Percentiles rank a stretch among this genome's conserved stretches.
phyloP scores from a whole-genome alignment of 2,797 vertebrate genomes.

The Kryptolebias ocellatus region DNA sequence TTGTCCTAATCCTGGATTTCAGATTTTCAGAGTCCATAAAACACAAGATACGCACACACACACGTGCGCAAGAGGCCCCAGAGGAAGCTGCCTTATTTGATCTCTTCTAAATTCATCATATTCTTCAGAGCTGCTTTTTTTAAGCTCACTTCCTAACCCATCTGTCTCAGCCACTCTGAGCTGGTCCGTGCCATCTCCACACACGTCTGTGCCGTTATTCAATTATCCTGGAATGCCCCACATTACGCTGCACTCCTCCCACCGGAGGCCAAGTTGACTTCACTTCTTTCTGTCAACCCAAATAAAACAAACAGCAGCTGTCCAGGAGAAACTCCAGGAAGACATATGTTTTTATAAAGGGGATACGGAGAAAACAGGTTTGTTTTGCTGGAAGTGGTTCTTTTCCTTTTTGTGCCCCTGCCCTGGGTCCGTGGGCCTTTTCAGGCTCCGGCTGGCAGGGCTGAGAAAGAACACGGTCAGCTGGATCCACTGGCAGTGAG shows the following conservation, averaged over 20 bases:
- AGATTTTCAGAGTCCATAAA: constrained; percentile 30
- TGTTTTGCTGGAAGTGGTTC: constrained; percentile 78
- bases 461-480: constrained; percentile 43
- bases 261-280: constrained; percentile 46
- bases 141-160: constrained; percentile 46
- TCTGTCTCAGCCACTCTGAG: constrained; percentile 51
- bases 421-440: constrained; percentile 44
- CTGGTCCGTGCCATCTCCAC: constrained; percentile 43
- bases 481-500: constrained; percentile 41
- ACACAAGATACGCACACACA: constrained; percentile 23
- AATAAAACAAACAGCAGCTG: constrained; percentile 74
- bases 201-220: constrained; percentile 16
- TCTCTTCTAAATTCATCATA: constrained; percentile 58
- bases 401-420: constrained; percentile 65
- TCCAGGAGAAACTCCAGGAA: constrained; percentile 70
- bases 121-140: constrained; percentile 36
- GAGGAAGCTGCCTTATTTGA: constrained; percentile 53
- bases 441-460: constrained; percentile 42
- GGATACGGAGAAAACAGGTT: constrained; percentile 71
- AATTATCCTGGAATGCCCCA: constrained; percentile 63
- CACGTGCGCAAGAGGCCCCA: constrained; percentile 7
- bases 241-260: constrained; percentile 31
- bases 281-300: constrained; percentile 60
- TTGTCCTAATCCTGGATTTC: constrained; percentile 57
- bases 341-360: constrained; percentile 74